A percentile compares a stretch with the other conserved stretches of the same genome.
phyloP scores from a whole-genome alignment of 2,797 vertebrate genomes.

The Falco cherrug region DNA sequence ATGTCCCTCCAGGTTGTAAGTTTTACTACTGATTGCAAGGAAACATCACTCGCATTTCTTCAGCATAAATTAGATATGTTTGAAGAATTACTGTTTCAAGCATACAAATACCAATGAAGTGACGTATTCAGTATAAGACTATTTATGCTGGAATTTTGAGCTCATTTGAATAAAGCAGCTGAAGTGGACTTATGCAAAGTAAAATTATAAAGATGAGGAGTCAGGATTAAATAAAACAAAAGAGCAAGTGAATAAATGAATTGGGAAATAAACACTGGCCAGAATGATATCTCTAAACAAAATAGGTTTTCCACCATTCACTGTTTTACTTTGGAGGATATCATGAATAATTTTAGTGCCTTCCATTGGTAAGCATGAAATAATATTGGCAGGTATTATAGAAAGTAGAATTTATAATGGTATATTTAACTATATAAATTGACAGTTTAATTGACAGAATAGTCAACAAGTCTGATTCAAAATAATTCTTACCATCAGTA shows the following conservation, averaged over 20 bases:
- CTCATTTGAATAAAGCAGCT: not conserved
- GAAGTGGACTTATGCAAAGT: not conserved
- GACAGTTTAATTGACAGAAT: not conserved
- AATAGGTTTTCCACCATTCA: not conserved
- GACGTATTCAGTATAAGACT: not conserved
- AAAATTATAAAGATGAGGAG: not conserved
- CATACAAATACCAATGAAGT: not conserved
- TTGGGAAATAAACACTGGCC: not conserved
- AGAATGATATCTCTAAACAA: not conserved
- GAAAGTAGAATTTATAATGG: conserved; percentile 1
- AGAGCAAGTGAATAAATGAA: not conserved
- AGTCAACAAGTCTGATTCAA: not conserved
- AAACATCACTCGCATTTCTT: not conserved
- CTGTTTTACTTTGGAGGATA: not conserved
- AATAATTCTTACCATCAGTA: not conserved
- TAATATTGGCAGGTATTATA: not conserved
- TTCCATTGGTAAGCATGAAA: not conserved
- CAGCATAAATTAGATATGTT: not conserved
- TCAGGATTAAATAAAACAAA: not conserved
- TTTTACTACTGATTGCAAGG: conserved; percentile 1
- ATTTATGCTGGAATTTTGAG: not conserved
- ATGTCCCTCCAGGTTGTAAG: not conserved
- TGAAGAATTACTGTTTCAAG: not conserved
- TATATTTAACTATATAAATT: not conserved
- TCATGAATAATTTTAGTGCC: not conserved